Percentiles rank a stretch among this genome's conserved stretches.
These are phyloP conservation scores for Chrysolina oricalcia DNA, from an alignment of 2,888 invertebrate species.

Conservation along the genomic window DNA sequence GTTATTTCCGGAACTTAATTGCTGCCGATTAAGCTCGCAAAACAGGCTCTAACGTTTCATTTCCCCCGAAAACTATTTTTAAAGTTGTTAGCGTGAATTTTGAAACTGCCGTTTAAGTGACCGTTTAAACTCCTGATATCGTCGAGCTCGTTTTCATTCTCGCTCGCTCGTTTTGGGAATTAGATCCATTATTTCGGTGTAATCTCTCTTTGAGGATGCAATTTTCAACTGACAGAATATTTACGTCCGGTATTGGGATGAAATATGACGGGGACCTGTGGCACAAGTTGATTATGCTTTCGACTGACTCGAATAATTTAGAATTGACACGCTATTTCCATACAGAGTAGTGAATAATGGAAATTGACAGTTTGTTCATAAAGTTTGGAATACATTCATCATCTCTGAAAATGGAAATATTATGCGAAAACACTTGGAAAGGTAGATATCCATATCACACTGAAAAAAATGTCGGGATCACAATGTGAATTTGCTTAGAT, in stretches of 20 bases:
- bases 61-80: conserved; percentile 32
- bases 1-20: conserved; percentile 27
- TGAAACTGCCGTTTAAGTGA: conserved; percentile 24
- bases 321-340: not conserved
- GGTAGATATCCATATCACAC: too few relatives aligned
- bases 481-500: too few relatives aligned
- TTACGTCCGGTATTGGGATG: not conserved
- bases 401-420: too few relatives aligned
- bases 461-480: too few relatives aligned
- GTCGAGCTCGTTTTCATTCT: conserved; percentile 27
- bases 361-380: too few relatives aligned
- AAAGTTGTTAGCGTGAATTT: conserved; percentile 25
- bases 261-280: not conserved
- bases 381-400: too few relatives aligned
- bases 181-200: conserved; percentile 29
- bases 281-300: not conserved
- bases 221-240: not conserved
- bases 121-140: conserved; percentile 23
- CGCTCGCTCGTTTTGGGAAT: conserved; percentile 19
- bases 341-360: not conserved
- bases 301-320: not conserved
- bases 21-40: conserved; percentile 3
- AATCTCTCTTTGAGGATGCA: conserved; percentile 25
- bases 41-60: conserved; percentile 22
- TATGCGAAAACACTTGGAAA: too few relatives aligned